Conservation (phyloP, 2,888 invertebrate genomes). For the Empis stercorea region DNA sequence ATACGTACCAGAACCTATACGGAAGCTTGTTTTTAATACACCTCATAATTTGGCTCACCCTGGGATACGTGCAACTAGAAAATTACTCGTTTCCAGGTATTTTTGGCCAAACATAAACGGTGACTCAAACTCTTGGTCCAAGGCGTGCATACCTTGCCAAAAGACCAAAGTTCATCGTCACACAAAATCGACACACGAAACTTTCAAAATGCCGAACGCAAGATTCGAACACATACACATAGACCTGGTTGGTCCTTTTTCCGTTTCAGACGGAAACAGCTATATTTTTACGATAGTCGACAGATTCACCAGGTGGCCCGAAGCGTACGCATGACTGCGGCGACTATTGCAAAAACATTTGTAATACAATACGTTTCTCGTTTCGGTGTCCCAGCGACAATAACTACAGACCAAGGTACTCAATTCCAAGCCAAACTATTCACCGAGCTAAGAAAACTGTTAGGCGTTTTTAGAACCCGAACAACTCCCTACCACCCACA, state of each 20-base stretch:
- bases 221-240: slow-evolving; percentile 25
- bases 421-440: slow-evolving; percentile 8
- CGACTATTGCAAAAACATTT: slow-evolving; percentile 8
- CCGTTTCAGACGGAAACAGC: slow-evolving; percentile 13
- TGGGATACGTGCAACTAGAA: slow-evolving; percentile 13
- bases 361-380: slow-evolving; percentile 8
- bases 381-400: slow-evolving; percentile 9
- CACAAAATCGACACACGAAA: slow-evolving; percentile 13
- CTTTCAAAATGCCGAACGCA: slow-evolving; percentile 14
- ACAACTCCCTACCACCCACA: slow-evolving; percentile 6
- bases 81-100: slow-evolving; percentile 15
- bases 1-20: slow-evolving; percentile 12
- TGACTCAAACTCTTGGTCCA: slow-evolving; percentile 20
- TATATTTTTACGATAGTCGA: slow-evolving; percentile 21
- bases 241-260: slow-evolving; percentile 25
- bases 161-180: slow-evolving; percentile 21
- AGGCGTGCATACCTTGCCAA: slow-evolving; percentile 23
- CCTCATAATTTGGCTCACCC: slow-evolving; percentile 9
- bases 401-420: slow-evolving; percentile 12
- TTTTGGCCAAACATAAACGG: slow-evolving; percentile 20
- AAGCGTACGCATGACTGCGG: slow-evolving; percentile 16
- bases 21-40: slow-evolving; percentile 3
- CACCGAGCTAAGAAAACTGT: not conserved
- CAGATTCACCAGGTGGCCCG: slow-evolving; percentile 16
- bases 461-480: not conserved